These are phyloP conservation scores for Catajapyx aquilonaris DNA, from an alignment of 1,140 invertebrate species.

Conservation along the genomic window DNA sequence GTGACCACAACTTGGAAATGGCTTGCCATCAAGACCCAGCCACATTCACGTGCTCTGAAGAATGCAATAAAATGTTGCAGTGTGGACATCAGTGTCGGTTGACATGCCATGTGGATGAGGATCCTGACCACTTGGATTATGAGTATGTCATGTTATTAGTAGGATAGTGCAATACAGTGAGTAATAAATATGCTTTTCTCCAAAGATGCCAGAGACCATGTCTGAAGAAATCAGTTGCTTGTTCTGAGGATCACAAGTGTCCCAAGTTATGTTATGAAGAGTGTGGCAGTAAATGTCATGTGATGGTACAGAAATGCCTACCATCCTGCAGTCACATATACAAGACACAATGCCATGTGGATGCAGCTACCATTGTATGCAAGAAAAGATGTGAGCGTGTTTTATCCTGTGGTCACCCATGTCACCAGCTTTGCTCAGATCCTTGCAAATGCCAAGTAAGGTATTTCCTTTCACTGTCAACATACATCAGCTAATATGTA, in stretches of 20 bases:
- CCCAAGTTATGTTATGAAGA: conserved; percentile 6
- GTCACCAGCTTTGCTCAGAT: background rate
- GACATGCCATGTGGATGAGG: conserved; percentile 1
- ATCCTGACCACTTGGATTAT: background rate
- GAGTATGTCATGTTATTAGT: no score
- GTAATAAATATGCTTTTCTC: no score
- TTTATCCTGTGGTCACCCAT: conserved; percentile 9
- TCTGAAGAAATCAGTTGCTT: no score
- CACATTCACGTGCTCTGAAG: conserved; percentile 13
- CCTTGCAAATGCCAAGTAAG: background rate
- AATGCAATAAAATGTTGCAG: conserved; percentile 15
- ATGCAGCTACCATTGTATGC: conserved; percentile 8
- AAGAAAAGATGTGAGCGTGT: conserved; percentile 5
- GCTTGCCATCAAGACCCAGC: conserved; percentile 18
- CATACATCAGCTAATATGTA: background rate
- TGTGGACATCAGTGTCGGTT: conserved; percentile 27
- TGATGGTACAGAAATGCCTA: conserved; percentile 7
- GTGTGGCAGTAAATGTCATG: conserved; percentile 8
- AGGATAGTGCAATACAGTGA: no score
- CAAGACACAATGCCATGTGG: conserved; percentile 8
- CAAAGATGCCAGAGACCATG: no score
- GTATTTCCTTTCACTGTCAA: background rate
- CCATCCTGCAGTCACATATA: conserved; percentile 7
- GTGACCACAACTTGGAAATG: conserved; percentile 23
- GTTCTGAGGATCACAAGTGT: conserved; percentile 7